phyloP scores from a whole-genome alignment of 2,888 invertebrate species.

The Leuctra nigra region DNA sequence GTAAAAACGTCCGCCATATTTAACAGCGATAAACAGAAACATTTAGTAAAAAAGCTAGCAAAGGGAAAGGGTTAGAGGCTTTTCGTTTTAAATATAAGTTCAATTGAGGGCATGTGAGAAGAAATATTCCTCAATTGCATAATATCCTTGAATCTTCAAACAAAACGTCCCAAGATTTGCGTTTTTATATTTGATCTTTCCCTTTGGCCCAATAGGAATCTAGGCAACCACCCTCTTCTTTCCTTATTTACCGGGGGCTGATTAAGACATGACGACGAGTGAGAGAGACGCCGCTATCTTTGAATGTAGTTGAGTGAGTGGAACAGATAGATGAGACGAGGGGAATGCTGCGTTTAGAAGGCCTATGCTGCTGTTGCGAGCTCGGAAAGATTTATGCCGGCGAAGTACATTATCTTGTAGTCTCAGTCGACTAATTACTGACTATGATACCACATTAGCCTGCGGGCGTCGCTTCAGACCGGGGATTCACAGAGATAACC shows the following conservation, averaged over 20 bases:
- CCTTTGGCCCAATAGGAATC: conserved; percentile 13
- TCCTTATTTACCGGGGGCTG: conserved; percentile 24
- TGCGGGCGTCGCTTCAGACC: conserved; percentile 37
- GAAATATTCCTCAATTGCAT: too few relatives aligned
- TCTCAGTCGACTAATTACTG: conserved; percentile 49
- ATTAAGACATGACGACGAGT: conserved; percentile 25
- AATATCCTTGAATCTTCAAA: too few relatives aligned
- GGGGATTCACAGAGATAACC: conserved; percentile 30
- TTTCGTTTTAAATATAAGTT: too few relatives aligned
- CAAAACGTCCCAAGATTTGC: conserved; percentile 12
- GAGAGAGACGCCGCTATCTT: conserved; percentile 18
- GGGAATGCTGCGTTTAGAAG: conserved; percentile 22
- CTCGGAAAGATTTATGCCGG: conserved; percentile 44
- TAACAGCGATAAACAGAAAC: not conserved
- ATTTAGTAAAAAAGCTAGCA: too few relatives aligned
- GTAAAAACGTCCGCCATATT: not conserved
- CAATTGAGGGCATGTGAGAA: too few relatives aligned
- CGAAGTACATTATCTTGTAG: conserved; percentile 51
- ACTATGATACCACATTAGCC: conserved; percentile 50
- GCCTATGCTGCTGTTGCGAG: conserved; percentile 19
- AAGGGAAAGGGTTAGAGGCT: too few relatives aligned
- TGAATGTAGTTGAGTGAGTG: conserved; percentile 15
- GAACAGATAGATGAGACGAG: conserved; percentile 8
- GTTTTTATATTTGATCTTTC: conserved; percentile 18
- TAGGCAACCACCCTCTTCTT: conserved; percentile 15